These are phyloP conservation scores for Vanessa tameamea DNA, from an alignment of 1,140 invertebrate species.

Conservation along the genomic window DNA sequence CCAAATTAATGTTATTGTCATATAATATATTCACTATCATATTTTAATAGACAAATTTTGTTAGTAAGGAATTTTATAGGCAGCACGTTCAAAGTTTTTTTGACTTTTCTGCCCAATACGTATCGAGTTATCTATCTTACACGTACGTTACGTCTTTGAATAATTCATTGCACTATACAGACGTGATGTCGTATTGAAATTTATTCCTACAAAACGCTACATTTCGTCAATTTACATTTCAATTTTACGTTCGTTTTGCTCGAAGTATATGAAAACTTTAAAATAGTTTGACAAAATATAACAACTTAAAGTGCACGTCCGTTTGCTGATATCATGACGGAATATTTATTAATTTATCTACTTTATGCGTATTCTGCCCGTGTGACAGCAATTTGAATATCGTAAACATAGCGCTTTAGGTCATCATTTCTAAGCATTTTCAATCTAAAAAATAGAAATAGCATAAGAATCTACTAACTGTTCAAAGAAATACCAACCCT, in stretches of 20 bases:
- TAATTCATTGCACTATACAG: constrained; percentile 25
- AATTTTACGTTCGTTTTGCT: constrained; percentile 15
- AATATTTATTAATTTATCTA: too few relatives aligned
- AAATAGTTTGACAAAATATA: background rate
- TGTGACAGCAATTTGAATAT: constrained; percentile 60
- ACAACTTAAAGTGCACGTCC: too few relatives aligned
- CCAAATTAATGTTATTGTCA: too few relatives aligned
- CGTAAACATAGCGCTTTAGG: constrained; percentile 54
- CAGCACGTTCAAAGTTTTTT: background rate
- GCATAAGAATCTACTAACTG: constrained; percentile 36
- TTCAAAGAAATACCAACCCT: constrained; percentile 57
- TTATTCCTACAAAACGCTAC: constrained; percentile 24
- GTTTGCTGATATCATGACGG: background rate
- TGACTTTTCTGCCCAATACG: constrained; percentile 5
- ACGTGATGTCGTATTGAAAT: constrained; percentile 22
- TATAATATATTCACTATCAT: too few relatives aligned
- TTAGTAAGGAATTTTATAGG: background rate
- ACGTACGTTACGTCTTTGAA: constrained; percentile 12
- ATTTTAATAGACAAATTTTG: too few relatives aligned
- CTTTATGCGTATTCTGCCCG: background rate
- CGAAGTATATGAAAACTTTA: background rate
- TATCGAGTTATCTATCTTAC: constrained; percentile 12
- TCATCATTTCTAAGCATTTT: constrained; percentile 58
- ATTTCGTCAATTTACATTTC: constrained; percentile 18
- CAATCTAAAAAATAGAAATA: constrained; percentile 38